A percentile compares a stretch with the other conserved stretches of the same genome.
Conservation (phyloP, 2,888 invertebrate species). For the Schizaphis graminum region DNA sequence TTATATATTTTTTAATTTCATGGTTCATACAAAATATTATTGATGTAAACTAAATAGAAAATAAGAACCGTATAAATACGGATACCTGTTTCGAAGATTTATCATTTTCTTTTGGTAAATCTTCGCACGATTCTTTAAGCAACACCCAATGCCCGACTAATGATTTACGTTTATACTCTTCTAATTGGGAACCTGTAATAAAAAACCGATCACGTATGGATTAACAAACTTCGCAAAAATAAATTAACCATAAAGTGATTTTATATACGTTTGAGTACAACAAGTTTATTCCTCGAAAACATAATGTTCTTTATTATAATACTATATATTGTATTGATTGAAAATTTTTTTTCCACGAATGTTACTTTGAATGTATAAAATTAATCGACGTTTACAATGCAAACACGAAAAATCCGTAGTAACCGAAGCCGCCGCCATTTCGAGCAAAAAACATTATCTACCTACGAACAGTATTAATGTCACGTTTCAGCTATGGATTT, state of each 20-base stretch:
- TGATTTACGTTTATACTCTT: constrained; percentile 20
- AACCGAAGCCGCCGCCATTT: neutral
- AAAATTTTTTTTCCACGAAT: neutral
- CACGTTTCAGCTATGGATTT: neutral
- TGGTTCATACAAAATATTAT: neutral
- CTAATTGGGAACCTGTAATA: constrained; percentile 22
- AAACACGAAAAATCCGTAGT: neutral
- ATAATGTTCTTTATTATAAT: neutral
- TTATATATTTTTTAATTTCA: neutral
- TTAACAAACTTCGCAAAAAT: neutral
- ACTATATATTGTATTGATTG: neutral
- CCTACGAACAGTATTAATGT: neutral
- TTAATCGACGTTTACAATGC: neutral
- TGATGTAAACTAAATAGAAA: neutral
- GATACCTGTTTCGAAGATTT: neutral
- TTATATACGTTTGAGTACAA: constrained; percentile 34
- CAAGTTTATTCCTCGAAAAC: constrained; percentile 7
- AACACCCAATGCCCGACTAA: constrained; percentile 40
- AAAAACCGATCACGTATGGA: neutral
- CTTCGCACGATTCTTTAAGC: neutral
- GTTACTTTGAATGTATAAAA: neutral
- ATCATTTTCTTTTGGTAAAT: neutral
- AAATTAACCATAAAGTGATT: neutral
- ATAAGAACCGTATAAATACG: neutral
- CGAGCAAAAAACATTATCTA: neutral